Base-by-base conservation (phyloP, 2,113 vertebrate species). In the Heliornis fulica region DNA sequence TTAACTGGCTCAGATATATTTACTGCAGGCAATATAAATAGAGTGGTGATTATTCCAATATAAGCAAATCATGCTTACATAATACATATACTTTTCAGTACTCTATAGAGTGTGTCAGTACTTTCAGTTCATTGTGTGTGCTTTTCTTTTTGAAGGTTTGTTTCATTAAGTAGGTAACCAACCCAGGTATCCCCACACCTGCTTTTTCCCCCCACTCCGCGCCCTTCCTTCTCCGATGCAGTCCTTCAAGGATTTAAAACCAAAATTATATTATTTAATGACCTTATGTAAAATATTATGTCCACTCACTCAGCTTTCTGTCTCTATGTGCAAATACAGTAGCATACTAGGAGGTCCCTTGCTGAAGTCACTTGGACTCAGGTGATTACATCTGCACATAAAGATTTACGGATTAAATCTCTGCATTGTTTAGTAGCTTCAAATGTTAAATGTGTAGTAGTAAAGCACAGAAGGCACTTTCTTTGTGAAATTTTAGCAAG, bases 71-170 rank as follows among this genome's bases (percentile, higher is more conserved):
- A 10, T 29, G 10, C 48, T 76, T 76, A n/a, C 4, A 2, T 80
- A 68, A 40, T 75, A 36, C 5, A 13, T 75, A 11, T 11, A 6
- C n/a, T 85, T 84, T 82, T 75, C 34, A 65, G 40, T 69, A 34
- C 12, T 31, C 0, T 51, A 0, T 63, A 3, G 40, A 65, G 25
- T 13, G 5, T 57, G 13, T 65, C 25, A 45, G 25, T 69, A 41
- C 53, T 85, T 80, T 19, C 40, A 43, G 15, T 80, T 83, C 53
- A 8, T 20, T n/a, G 48, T 20, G 10, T n/a, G 16, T 63, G 22
- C 36, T 89, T 74, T 74, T 64, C 10, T 40, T 86, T 36, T 65
- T 61, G 54, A 81, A 89, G 63, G 32, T 69, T 45, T 83, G 29
- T 88, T 78, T 92, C 79, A 65, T 0, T 77, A n/a, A 3, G 5